Percentiles rank a stretch among this genome's conserved stretches.
These are phyloP conservation scores for Tholera decimalis DNA, from an alignment of 2,888 invertebrate genomes.

Conservation along the genomic window DNA sequence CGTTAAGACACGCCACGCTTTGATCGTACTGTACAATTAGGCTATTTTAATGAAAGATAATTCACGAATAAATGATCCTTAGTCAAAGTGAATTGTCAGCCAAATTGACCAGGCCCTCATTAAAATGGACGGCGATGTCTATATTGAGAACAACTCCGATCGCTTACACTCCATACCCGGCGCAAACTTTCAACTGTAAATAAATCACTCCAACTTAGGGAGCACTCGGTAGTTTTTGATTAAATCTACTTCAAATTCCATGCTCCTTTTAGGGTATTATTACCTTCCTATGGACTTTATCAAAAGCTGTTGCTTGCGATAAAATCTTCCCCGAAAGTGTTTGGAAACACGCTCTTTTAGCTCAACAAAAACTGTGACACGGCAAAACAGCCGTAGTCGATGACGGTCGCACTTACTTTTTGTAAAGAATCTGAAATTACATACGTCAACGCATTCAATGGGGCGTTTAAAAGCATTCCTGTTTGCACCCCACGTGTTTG, in stretches of 20 bases:
- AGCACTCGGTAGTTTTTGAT: conserved; percentile 63
- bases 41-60: conserved; percentile 4
- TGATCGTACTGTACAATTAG: conserved; percentile 21
- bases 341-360: conserved; percentile 63
- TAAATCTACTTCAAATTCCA: conserved; percentile 62
- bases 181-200: conserved; percentile 58
- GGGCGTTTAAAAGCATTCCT: conserved; percentile 84
- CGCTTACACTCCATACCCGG: conserved; percentile 14
- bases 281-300: conserved; percentile 64
- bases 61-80: conserved; percentile 7
- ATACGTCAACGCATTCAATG: conserved; percentile 85
- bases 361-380: conserved; percentile 65
- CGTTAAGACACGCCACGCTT: conserved; percentile 5
- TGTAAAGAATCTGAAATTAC: conserved; percentile 85
- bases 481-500: conserved; percentile 75
- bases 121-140: conserved; percentile 4
- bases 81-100: conserved; percentile 15
- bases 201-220: conserved; percentile 60
- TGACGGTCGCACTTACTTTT: conserved; percentile 77
- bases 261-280: conserved; percentile 66
- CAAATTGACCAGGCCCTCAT: conserved; percentile 15
- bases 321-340: conserved; percentile 71
- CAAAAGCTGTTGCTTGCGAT: conserved; percentile 67
- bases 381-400: conserved; percentile 63
- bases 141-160: conserved; percentile 21